Evolutionary conservation across 1,140 invertebrate genomes (phyloP).

Genomic region (Chionoecetes opilio): DNA sequence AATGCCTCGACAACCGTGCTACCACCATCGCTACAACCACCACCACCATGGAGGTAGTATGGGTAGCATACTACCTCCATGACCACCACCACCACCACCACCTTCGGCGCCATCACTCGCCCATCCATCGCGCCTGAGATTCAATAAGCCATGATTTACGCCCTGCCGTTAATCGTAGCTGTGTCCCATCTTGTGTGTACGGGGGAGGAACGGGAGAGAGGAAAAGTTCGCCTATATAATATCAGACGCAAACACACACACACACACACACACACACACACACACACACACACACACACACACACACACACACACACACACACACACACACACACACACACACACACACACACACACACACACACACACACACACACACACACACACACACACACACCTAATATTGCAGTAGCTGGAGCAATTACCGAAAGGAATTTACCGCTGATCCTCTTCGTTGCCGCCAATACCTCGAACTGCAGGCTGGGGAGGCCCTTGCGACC

Average conservation of each 20-base stretch:
- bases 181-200: neutral
- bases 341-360: constrained; percentile 27
- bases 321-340: constrained; percentile 27
- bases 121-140: constrained; percentile 3
- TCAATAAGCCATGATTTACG: constrained; percentile 20
- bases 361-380: constrained; percentile 16
- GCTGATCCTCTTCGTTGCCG: neutral
- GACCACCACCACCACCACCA: neutral
- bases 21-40: neutral
- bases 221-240: too few species aligned
- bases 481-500: neutral
- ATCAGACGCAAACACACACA: too few species aligned
- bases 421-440: constrained; percentile 19
- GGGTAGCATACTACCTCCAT: too few species aligned
- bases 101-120: neutral
- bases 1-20: neutral
- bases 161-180: neutral
- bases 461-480: neutral
- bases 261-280: too few species aligned
- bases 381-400: constrained; percentile 13
- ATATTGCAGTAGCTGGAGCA: neutral
- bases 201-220: neutral
- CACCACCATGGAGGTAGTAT: too few species aligned
- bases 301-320: neutral
- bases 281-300: too few species aligned